These are phyloP conservation scores for Nasonia giraulti DNA, from an alignment of 1,140 invertebrate genomes.

Conservation along the genomic window DNA sequence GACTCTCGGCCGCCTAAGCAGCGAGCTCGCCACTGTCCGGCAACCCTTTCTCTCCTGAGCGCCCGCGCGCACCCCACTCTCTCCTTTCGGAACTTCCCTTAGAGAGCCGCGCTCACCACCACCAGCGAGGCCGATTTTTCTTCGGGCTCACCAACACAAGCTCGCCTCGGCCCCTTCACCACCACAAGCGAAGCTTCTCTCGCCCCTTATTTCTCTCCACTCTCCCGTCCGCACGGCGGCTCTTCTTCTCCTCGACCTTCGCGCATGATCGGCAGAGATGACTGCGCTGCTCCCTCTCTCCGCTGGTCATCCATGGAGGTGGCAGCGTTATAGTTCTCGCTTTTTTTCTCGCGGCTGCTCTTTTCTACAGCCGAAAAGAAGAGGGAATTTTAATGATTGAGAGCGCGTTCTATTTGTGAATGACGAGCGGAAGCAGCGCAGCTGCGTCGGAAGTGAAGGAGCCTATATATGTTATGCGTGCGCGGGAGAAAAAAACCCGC, in stretches of 20 bases:
- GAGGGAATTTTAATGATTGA: constrained; percentile 16
- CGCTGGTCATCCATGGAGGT: not conserved
- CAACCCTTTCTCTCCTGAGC: constrained; percentile 60
- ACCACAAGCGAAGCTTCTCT: constrained; percentile 58
- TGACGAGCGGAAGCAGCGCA: not conserved
- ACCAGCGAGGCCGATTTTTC: constrained; percentile 49
- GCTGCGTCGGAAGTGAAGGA: not conserved
- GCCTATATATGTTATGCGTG: not conserved
- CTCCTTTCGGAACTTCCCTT: constrained; percentile 54
- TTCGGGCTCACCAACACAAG: constrained; percentile 43
- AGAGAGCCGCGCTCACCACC: constrained; percentile 50
- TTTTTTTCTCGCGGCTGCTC: not conserved
- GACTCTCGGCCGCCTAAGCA: constrained; percentile 67
- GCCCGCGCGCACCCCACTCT: constrained; percentile 13
- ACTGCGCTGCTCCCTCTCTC: constrained; percentile 1
- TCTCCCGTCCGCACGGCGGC: constrained; percentile 32
- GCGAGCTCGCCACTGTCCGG: constrained; percentile 74
- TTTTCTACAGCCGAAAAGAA: constrained; percentile 1
- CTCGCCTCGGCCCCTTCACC: constrained; percentile 58
- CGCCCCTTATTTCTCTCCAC: constrained; percentile 40
- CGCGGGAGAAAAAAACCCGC: not conserved
- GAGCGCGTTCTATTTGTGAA: constrained; percentile 20
- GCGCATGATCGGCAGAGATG: constrained; percentile 34
- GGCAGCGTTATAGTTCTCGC: not conserved
- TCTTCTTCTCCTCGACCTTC: constrained; percentile 45